These are phyloP conservation scores for Cerastis leucographa DNA, from an alignment of 2,888 invertebrate genomes.

Conservation along the genomic window DNA sequence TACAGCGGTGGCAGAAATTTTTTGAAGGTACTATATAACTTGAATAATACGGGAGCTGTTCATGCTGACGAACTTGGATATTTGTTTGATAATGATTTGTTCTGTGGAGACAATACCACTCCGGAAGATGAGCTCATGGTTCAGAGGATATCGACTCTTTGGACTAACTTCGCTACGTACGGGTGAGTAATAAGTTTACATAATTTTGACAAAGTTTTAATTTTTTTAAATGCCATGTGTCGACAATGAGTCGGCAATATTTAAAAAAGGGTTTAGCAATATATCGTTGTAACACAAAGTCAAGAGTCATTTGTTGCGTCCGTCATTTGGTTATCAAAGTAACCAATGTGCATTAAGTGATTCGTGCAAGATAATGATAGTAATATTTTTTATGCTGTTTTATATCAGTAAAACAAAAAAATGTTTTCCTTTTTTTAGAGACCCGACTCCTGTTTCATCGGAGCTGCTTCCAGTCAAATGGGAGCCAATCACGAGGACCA, in stretches of 20 bases:
- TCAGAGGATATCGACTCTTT: conserved; percentile 56
- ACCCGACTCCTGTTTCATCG: conserved; percentile 65
- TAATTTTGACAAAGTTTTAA: neutral
- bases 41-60: conserved; percentile 42
- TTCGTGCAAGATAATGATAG: neutral
- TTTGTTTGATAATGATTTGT: conserved; percentile 46
- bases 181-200: conserved; percentile 11
- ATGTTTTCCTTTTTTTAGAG: conserved; percentile 22
- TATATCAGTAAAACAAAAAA: neutral
- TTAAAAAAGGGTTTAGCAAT: neutral
- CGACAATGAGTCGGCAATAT: neutral
- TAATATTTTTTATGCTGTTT: neutral
- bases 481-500: conserved; percentile 58
- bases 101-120: conserved; percentile 12
- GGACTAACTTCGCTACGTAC: conserved; percentile 65
- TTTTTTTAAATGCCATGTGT: neutral
- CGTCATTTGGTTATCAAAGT: neutral
- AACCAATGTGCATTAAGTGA: neutral
- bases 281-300: neutral
- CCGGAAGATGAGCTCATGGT: conserved; percentile 54
- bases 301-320: neutral
- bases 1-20: conserved; percentile 44
- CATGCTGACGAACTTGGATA: conserved; percentile 63
- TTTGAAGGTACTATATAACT: neutral
- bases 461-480: conserved; percentile 67